A percentile compares a stretch with the other conserved stretches of the same genome.
These are phyloP conservation scores for Champsocephalus esox DNA, from an alignment of 2,797 vertebrate genomes.

Conservation along the genomic window DNA sequence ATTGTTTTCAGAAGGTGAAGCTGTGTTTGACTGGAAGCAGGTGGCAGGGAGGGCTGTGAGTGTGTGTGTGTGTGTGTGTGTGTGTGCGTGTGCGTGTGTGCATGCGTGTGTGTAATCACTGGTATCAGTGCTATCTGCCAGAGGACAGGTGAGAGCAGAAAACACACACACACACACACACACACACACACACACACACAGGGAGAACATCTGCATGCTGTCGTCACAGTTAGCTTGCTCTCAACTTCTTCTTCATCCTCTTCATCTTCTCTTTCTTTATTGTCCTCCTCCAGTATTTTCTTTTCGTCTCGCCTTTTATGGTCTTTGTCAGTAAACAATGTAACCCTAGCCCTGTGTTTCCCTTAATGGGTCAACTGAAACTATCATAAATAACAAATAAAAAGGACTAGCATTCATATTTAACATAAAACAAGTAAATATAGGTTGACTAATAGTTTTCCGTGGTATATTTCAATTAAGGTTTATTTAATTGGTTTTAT, in stretches of 20 bases:
- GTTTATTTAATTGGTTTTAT: no score
- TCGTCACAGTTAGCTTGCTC: slow-evolving; percentile 23
- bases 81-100: slow-evolving; percentile 32
- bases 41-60: slow-evolving; percentile 74
- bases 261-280: slow-evolving; percentile 32
- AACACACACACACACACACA: slow-evolving; percentile 11
- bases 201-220: slow-evolving; percentile 73
- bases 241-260: slow-evolving; percentile 34
- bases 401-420: not conserved
- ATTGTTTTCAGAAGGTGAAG: slow-evolving; percentile 84
- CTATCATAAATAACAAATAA: not conserved
- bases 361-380: not conserved
- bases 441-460: no score
- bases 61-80: slow-evolving; percentile 28
- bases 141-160: slow-evolving; percentile 77
- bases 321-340: slow-evolving; percentile 2
- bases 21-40: slow-evolving; percentile 87
- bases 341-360: not conserved
- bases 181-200: slow-evolving; percentile 24
- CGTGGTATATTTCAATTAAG: no score
- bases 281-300: slow-evolving; percentile 20
- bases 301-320: slow-evolving; percentile 11
- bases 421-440: not conserved
- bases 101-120: slow-evolving; percentile 64
- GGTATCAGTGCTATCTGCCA: slow-evolving; percentile 76